Evolutionary conservation across 2,113 vertebrate genomes (phyloP).

Genomic region (Heterotilapia buettikoferi): DNA sequence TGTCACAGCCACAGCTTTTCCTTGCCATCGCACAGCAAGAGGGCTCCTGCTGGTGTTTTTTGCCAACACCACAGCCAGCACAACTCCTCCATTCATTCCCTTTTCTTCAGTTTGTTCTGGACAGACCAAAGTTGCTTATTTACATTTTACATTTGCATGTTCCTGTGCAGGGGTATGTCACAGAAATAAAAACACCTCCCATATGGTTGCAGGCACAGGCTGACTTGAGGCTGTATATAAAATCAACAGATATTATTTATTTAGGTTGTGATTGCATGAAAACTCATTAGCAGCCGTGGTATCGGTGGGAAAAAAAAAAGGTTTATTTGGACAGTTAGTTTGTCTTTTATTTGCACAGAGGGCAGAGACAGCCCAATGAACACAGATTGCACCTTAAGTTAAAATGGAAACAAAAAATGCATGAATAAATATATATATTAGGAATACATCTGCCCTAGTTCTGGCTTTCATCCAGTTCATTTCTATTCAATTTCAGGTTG

Average conservation of each 20-base stretch:
- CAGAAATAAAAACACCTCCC: constrained; percentile 17
- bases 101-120: constrained; percentile 9
- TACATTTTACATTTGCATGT: constrained; percentile 9
- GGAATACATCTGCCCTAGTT: accelerated
- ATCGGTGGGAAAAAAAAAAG: neutral
- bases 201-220: neutral
- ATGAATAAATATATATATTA: neutral
- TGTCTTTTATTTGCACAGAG: neutral
- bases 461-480: neutral
- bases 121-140: constrained; percentile 12
- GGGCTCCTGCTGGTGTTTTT: constrained; percentile 1
- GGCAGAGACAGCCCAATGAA: neutral
- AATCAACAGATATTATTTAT: neutral
- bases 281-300: neutral
- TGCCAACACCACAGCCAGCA: constrained; percentile 16
- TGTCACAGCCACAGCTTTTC: constrained; percentile 44
- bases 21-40: constrained; percentile 25
- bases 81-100: constrained; percentile 12
- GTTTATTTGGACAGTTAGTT: neutral
- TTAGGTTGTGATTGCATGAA: neutral
- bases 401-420: neutral
- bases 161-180: neutral
- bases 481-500: neutral
- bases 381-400: neutral
- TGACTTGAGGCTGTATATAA: neutral